These are phyloP conservation scores for Eulemur macaco DNA, from an alignment of 2,113 vertebrate genomes.

Conservation along the genomic window DNA sequence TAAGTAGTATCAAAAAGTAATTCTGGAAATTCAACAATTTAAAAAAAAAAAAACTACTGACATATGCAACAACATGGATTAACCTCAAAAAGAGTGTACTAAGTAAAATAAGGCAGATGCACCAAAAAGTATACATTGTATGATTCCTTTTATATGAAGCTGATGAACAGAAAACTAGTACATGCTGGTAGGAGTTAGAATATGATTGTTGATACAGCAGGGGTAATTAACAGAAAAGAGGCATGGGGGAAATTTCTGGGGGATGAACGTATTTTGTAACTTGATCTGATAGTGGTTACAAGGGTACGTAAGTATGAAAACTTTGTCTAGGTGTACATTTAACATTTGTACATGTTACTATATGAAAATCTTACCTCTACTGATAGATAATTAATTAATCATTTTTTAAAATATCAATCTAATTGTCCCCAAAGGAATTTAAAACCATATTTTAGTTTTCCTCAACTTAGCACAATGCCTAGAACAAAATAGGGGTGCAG, in stretches of 20 bases:
- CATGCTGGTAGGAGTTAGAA: neutral
- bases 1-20: constrained; percentile 1
- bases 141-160: neutral
- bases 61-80: neutral
- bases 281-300: neutral
- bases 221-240: neutral
- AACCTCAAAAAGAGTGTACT: neutral
- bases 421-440: neutral
- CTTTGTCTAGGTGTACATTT: neutral
- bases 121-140: neutral
- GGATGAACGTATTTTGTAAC: neutral
- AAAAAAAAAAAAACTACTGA: neutral
- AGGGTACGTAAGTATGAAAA: neutral
- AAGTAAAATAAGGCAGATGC: neutral
- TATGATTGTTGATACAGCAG: neutral
- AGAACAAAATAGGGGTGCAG: neutral
- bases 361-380: neutral
- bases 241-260: neutral
- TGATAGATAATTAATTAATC: neutral
- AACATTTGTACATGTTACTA: neutral
- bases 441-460: neutral
- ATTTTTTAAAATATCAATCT: neutral
- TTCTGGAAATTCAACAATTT: constrained; percentile 12
- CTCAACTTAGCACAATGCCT: neutral
- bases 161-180: neutral